These are phyloP conservation scores for Rallus limicola DNA, from an alignment of 2,113 vertebrate genomes.

Conservation along the genomic window DNA sequence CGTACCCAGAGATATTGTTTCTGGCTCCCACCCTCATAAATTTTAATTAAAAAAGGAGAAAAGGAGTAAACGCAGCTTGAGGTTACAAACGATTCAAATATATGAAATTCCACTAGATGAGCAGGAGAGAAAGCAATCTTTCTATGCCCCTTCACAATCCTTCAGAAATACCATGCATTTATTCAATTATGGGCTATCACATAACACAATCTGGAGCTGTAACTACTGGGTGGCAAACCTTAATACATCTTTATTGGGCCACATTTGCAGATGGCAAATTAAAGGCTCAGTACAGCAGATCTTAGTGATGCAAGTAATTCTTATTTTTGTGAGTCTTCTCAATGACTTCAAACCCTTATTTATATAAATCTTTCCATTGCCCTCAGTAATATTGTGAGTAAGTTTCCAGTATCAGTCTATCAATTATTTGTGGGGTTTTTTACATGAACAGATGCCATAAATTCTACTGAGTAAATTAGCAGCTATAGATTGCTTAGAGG, in stretches of 20 bases:
- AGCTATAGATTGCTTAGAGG: not conserved
- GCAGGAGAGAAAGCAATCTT: not conserved
- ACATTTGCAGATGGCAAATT: conserved; percentile 15
- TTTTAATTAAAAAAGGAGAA: not conserved
- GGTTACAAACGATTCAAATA: not conserved
- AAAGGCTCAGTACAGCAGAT: conserved; percentile 21
- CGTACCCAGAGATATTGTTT: not conserved
- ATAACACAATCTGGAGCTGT: not conserved
- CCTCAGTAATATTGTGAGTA: not conserved
- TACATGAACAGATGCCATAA: not conserved
- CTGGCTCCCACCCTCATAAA: not conserved
- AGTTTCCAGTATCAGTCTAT: not conserved
- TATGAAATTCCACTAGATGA: not conserved
- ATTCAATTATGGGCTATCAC: not conserved
- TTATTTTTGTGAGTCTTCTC: not conserved
- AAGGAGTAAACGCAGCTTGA: not conserved
- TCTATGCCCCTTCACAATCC: not conserved
- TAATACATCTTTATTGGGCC: not conserved
- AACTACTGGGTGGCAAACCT: not conserved
- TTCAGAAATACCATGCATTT: not conserved
- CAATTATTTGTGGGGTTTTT: not conserved
- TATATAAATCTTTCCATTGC: not conserved
- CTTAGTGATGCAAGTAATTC: not conserved
- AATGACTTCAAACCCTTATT: not conserved
- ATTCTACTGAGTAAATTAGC: not conserved